Conservation (phyloP, 2,797 vertebrate genomes). For the Darevskia mixta region DNA sequence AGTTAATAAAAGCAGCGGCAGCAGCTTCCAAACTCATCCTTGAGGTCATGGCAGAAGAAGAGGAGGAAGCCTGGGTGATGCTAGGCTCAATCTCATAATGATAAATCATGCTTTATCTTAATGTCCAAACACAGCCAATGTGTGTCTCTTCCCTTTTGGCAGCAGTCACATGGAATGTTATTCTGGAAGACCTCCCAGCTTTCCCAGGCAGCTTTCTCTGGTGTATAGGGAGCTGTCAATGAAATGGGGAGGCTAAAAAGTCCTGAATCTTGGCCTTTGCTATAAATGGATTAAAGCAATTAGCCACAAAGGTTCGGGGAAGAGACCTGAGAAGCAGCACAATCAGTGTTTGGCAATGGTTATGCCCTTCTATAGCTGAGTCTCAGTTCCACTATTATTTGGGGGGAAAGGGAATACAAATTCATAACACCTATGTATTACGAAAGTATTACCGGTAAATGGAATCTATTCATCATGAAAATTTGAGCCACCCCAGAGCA, state of each 20-base stretch:
- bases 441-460: constrained; percentile 54
- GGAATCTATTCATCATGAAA: constrained; percentile 38
- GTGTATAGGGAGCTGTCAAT: not conserved
- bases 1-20: not conserved
- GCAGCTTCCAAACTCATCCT: not conserved
- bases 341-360: not conserved
- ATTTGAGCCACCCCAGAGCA: constrained; percentile 30
- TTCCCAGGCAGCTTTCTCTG: not conserved
- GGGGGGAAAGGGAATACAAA: constrained; percentile 17
- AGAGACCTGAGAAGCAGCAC: not conserved
- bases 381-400: constrained; percentile 3
- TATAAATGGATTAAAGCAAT: not conserved
- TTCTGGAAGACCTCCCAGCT: not conserved
- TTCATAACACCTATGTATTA: constrained; percentile 15
- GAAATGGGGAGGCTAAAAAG: not conserved
- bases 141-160: not conserved
- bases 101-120: no score
- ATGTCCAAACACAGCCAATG: not conserved
- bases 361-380: constrained; percentile 7
- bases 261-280: not conserved
- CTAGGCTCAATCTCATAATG: not conserved
- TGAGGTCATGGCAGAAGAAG: not conserved
- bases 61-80: not conserved
- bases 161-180: not conserved
- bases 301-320: not conserved